phyloP scores from a whole-genome alignment of 2,797 vertebrate species.

The Lophotriccus pileatus region DNA sequence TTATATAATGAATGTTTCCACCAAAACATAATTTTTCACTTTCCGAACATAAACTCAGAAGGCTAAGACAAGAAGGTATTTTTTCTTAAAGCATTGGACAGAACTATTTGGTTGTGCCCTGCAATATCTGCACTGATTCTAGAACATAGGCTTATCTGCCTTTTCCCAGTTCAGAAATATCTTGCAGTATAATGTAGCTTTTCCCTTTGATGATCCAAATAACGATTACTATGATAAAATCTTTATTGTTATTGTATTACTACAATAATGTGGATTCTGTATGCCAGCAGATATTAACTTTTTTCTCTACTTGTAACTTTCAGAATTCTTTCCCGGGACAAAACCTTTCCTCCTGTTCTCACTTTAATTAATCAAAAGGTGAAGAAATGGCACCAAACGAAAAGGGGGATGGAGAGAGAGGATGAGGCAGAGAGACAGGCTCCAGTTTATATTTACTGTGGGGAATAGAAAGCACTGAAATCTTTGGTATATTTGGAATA shows the following conservation, averaged over 20 bases:
- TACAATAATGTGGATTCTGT: background rate
- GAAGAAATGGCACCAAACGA: background rate
- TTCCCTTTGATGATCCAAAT: background rate
- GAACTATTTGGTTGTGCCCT: background rate
- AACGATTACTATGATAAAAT: background rate
- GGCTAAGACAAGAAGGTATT: background rate
- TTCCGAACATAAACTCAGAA: background rate
- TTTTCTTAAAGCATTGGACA: background rate
- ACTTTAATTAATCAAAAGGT: background rate
- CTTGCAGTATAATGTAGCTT: background rate
- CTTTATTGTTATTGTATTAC: background rate
- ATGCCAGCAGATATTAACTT: background rate
- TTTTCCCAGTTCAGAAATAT: background rate
- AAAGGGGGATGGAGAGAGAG: background rate
- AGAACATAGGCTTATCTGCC: background rate
- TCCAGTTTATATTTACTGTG: background rate
- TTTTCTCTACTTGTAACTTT: background rate
- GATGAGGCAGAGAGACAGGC: background rate
- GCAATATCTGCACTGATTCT: background rate
- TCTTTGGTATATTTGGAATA: background rate
- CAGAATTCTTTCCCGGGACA: background rate
- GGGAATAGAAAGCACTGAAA: background rate
- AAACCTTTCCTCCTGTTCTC: background rate
- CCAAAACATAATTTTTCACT: background rate
- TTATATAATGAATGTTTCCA: background rate